These are phyloP conservation scores for Trichacis sp. DNA, from an alignment of 2,888 invertebrate species.

Conservation along the genomic window DNA sequence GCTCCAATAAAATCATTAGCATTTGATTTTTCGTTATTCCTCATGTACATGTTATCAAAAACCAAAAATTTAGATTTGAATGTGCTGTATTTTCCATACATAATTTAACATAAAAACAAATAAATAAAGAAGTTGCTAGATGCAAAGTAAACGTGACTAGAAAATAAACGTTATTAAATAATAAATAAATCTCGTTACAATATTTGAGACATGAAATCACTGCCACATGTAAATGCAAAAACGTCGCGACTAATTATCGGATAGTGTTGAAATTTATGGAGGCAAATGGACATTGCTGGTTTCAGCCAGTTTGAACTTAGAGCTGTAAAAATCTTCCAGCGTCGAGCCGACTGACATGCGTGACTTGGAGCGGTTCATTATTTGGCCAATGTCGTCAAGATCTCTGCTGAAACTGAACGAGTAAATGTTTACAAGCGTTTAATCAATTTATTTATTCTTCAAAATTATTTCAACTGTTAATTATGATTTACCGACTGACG, in stretches of 20 bases:
- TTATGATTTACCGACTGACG: slow-evolving; percentile 68
- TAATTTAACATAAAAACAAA: no score
- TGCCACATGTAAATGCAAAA: no score
- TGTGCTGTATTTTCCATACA: no score
- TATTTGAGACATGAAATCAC: slow-evolving; percentile 19
- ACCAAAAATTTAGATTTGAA: no score
- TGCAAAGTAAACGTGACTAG: slow-evolving; percentile 32
- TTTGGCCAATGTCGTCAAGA: slow-evolving; percentile 70
- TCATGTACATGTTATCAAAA: no score
- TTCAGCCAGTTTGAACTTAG: slow-evolving; percentile 61
- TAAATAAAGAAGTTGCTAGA: slow-evolving; percentile 7
- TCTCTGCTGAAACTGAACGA: slow-evolving; percentile 71
- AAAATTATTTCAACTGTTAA: not conserved
- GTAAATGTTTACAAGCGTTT: no score
- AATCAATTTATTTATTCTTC: not conserved
- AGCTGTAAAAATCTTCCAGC: slow-evolving; percentile 62
- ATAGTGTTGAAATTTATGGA: slow-evolving; percentile 46
- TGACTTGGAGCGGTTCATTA: slow-evolving; percentile 64
- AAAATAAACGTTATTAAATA: no score
- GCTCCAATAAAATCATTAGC: slow-evolving; percentile 64
- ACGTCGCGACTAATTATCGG: no score
- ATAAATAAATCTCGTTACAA: slow-evolving; percentile 16
- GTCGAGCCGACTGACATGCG: slow-evolving; percentile 63
- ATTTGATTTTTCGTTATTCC: slow-evolving; percentile 18
- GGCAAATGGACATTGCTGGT: slow-evolving; percentile 59